Conservation (phyloP, 1,140 invertebrate genomes). For the Babylonia areolata region DNA sequence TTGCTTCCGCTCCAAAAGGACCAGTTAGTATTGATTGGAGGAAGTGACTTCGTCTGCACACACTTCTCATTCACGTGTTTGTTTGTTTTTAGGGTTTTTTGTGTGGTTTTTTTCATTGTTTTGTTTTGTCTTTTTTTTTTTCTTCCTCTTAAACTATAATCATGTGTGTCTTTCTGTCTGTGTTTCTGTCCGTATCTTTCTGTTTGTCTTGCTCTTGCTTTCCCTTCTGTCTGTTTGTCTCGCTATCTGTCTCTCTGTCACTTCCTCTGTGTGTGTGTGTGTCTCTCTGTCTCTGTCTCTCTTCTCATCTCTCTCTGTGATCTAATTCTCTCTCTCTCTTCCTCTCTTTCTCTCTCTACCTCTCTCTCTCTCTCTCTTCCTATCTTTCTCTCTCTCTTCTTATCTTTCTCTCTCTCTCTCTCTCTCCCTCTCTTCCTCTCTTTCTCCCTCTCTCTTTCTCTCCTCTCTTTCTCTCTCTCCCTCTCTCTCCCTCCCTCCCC, state of each 20-base stretch:
- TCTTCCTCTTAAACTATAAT: neutral
- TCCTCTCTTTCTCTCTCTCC: neutral
- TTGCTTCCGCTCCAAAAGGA: neutral
- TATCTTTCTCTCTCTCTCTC: neutral
- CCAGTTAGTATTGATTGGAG: neutral
- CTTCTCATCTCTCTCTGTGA: neutral
- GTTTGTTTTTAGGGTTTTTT: neutral
- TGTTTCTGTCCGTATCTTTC: neutral
- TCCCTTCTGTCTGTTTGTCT: neutral
- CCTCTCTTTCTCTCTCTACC: neutral
- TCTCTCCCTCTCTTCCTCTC: neutral
- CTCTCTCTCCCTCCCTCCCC: neutral
- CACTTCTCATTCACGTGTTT: neutral
- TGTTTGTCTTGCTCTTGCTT: neutral
- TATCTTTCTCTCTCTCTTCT: neutral
- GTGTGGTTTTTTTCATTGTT: neutral
- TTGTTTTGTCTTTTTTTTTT: neutral
- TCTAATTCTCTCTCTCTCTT: neutral
- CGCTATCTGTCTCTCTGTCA: neutral
- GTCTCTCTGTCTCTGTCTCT: neutral
- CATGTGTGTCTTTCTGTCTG: neutral
- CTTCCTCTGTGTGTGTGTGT: neutral
- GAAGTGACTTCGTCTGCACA: neutral
- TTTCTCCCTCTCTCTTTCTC: neutral
- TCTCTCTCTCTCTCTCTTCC: conserved; percentile 10